Evolutionary conservation across 2,888 invertebrate genomes (phyloP).

Genomic region (Andrena camellia): DNA sequence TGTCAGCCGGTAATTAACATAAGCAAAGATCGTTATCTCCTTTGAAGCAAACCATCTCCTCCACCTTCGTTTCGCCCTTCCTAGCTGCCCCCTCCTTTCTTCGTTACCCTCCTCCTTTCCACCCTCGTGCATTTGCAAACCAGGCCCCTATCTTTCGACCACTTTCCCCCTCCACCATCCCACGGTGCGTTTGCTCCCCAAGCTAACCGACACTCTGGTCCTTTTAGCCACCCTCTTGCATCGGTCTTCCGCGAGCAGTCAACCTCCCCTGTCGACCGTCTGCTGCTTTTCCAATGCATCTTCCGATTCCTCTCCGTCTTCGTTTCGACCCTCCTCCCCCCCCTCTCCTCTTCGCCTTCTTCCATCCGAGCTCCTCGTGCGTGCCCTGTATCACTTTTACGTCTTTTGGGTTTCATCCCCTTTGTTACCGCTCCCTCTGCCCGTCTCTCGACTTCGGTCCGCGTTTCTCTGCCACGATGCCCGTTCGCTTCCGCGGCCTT

Average conservation of each 20-base stretch:
- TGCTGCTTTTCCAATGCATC: conserved; percentile 55
- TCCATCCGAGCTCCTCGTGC: neutral
- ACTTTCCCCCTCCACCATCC: neutral
- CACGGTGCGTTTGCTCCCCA: conserved; percentile 31
- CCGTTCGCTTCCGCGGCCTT: neutral
- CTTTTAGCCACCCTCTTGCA: conserved; percentile 50
- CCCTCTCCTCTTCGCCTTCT: neutral
- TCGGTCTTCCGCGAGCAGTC: conserved; percentile 43
- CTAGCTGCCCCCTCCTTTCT: conserved; percentile 10
- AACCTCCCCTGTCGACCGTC: conserved; percentile 54
- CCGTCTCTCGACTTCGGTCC: too few relatives aligned
- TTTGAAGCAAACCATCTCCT: conserved; percentile 65
- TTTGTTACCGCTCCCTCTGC: neutral
- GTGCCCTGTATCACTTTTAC: conserved; percentile 19
- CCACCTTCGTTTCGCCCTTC: conserved; percentile 29
- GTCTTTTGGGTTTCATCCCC: neutral
- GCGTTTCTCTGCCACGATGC: neutral
- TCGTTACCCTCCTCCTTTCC: conserved; percentile 43
- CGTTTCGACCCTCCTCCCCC: conserved; percentile 1
- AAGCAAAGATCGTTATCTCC: conserved; percentile 76
- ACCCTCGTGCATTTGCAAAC: conserved; percentile 50
- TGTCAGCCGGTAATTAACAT: conserved; percentile 75
- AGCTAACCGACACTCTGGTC: conserved; percentile 27
- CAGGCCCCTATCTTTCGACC: conserved; percentile 23
- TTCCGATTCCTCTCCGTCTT: conserved; percentile 42